Conservation (phyloP, 2,888 invertebrate genomes). For the Flexamia atlantica region DNA sequence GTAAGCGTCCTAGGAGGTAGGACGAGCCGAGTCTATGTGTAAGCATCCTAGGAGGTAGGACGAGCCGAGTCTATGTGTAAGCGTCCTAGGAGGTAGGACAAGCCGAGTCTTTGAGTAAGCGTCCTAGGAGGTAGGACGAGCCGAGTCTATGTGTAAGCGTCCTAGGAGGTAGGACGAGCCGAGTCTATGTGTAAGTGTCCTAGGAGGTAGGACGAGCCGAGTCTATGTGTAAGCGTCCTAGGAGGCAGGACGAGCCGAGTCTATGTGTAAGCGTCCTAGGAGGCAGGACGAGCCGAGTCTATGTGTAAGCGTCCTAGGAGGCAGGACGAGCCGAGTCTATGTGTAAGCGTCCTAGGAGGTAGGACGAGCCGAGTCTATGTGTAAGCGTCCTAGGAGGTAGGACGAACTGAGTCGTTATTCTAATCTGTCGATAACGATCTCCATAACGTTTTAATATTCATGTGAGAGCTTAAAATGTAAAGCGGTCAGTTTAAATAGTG, state of each 20-base stretch:
- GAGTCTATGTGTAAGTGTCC: background rate
- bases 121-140: background rate
- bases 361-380: background rate
- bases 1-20: background rate
- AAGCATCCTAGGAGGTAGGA: background rate
- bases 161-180: background rate
- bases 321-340: background rate
- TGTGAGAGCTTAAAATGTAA: slow-evolving; percentile 6
- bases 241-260: background rate
- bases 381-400: background rate
- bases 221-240: background rate
- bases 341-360: background rate
- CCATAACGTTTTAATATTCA: slow-evolving; percentile 17
- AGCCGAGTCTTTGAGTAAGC: background rate
- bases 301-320: background rate
- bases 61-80: background rate
- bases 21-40: background rate
- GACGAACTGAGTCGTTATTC: slow-evolving; percentile 1
- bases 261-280: background rate
- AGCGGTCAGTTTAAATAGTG: background rate
- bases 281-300: background rate
- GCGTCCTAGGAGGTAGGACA: background rate
- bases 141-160: background rate
- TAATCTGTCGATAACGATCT: slow-evolving; percentile 5
- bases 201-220: background rate